These are phyloP conservation scores for Mungos mungo DNA, from an alignment of 2,113 vertebrate species.

Conservation along the genomic window DNA sequence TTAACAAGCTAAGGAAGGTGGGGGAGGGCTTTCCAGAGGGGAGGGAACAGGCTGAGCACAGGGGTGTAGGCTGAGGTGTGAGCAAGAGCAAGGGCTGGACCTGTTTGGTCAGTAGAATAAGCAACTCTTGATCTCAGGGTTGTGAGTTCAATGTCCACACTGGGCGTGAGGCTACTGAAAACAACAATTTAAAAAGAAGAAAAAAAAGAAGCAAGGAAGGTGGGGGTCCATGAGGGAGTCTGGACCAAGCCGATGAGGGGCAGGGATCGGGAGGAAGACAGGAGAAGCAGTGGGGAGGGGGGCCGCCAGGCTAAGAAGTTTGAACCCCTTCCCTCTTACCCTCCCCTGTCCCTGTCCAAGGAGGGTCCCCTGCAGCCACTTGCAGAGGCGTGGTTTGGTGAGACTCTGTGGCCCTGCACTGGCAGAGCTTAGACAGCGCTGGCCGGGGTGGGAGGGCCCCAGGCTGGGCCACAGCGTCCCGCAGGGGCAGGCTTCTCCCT, in stretches of 20 bases:
- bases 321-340: background rate
- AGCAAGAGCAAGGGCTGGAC: background rate
- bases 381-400: background rate
- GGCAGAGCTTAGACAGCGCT: background rate
- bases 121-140: background rate
- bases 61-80: background rate
- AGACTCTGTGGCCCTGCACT: background rate
- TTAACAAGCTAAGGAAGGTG: background rate
- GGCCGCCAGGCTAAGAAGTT: background rate
- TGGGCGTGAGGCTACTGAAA: background rate
- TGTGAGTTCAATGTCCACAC: background rate
- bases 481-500: background rate
- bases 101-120: background rate
- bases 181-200: background rate
- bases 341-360: no score
- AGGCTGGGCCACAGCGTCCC: background rate
- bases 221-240: background rate
- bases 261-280: no score
- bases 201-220: background rate
- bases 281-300: no score
- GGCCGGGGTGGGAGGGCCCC: no score
- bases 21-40: background rate
- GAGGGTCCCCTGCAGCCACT: background rate
- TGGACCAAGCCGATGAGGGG: no score
- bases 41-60: background rate